Percentiles rank a stretch among this genome's conserved stretches.
Conservation (phyloP, 2,888 invertebrate species). For the Halocaridina rubra region DNA sequence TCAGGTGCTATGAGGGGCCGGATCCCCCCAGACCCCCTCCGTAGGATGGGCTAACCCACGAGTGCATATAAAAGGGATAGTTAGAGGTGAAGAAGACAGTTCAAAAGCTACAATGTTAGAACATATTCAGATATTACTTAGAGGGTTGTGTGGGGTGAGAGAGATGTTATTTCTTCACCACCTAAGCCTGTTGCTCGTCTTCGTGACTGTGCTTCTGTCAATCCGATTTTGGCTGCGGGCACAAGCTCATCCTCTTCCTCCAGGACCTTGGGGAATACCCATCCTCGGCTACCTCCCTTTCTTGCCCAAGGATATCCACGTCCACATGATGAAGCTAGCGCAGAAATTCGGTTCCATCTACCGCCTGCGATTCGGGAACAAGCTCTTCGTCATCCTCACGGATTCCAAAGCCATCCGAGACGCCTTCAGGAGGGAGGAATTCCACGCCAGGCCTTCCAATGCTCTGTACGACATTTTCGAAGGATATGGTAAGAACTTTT, state of each 20-base stretch:
- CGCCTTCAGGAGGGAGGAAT: slow-evolving; percentile 86
- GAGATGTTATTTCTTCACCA: slow-evolving; percentile 20
- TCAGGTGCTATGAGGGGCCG: not conserved
- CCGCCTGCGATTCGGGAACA: slow-evolving; percentile 83
- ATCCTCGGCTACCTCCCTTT: slow-evolving; percentile 86
- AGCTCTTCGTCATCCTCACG: slow-evolving; percentile 85
- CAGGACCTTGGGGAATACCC: slow-evolving; percentile 90
- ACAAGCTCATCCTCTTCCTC: slow-evolving; percentile 74
- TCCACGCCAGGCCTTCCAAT: slow-evolving; percentile 87
- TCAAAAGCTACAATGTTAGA: slow-evolving; percentile 7
- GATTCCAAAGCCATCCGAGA: slow-evolving; percentile 88
- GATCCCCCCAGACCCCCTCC: not conserved
- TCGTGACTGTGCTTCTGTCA: slow-evolving; percentile 28
- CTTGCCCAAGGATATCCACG: slow-evolving; percentile 79
- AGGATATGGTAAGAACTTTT: slow-evolving; percentile 83
- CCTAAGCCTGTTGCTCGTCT: slow-evolving; percentile 22
- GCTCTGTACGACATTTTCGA: slow-evolving; percentile 87
- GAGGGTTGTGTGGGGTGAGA: slow-evolving; percentile 16
- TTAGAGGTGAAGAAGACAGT: slow-evolving; percentile 4
- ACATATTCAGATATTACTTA: not conserved
- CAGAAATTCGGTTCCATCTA: slow-evolving; percentile 84
- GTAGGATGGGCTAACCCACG: not conserved
- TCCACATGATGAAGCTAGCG: slow-evolving; percentile 81
- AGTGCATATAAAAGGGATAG: not conserved
- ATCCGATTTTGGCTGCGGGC: slow-evolving; percentile 14